phyloP scores from a whole-genome alignment of 2,888 invertebrate species.

The Torymus tubicola region DNA sequence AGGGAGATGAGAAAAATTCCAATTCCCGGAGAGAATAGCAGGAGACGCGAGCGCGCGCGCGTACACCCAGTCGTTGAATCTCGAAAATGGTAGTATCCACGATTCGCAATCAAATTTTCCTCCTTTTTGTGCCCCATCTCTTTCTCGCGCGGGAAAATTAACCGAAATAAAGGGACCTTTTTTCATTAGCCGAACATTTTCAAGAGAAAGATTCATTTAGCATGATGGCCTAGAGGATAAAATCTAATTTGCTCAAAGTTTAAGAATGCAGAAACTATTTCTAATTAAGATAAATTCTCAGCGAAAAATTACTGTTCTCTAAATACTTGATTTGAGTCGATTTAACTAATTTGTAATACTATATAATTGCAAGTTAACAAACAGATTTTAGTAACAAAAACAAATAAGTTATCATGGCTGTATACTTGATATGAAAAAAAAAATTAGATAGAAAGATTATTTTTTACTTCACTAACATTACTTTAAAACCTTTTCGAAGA shows the following conservation, averaged over 20 bases:
- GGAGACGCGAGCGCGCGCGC: not conserved
- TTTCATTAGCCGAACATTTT: slow-evolving; percentile 38
- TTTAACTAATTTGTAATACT: too few relatives aligned
- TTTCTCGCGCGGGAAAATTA: slow-evolving; percentile 43
- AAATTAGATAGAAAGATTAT: too few relatives aligned
- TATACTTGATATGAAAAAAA: too few relatives aligned
- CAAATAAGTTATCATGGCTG: too few relatives aligned
- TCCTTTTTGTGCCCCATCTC: not conserved
- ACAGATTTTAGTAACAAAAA: too few relatives aligned
- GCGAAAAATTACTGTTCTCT: too few relatives aligned
- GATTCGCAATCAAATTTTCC: slow-evolving; percentile 52
- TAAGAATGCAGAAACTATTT: not conserved
- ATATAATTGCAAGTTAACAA: too few relatives aligned
- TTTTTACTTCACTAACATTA: not conserved
- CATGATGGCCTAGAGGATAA: not conserved
- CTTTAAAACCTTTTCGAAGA: not conserved
- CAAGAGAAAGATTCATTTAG: slow-evolving; percentile 25
- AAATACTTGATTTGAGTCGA: too few relatives aligned
- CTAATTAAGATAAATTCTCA: too few relatives aligned
- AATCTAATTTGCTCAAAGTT: slow-evolving; percentile 14
- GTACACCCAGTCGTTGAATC: slow-evolving; percentile 30
- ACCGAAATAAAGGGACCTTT: slow-evolving; percentile 25
- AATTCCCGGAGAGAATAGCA: slow-evolving; percentile 46
- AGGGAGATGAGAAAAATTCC: slow-evolving; percentile 52
- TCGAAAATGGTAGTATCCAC: slow-evolving; percentile 51